Base-by-base conservation (phyloP, 2,113 vertebrate genomes). In the Eleginops maclovinus region DNA sequence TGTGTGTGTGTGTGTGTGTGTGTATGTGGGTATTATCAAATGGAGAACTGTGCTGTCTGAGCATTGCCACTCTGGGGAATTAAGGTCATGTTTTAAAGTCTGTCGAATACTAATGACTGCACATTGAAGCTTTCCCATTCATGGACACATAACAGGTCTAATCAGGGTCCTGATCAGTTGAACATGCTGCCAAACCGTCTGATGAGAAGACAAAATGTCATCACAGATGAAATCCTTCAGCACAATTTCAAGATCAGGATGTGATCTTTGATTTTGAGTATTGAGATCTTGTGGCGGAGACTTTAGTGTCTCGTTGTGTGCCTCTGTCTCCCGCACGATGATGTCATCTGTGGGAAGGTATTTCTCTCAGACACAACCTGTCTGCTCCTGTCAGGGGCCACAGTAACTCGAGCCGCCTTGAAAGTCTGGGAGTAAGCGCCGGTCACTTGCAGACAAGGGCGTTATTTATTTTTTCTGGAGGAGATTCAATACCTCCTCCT, bases 301-400 rank as follows among this genome's bases (percentile, higher is more conserved):
- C 26, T 14, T 51, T 67, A 67, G 84, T 73, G 55, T 56, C 67
- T 83, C 65, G 40, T 63, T 66, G 40, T 78, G 47, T 60, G 75
- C 68, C 78, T 85, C 40, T 24, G 68, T 86, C 82, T 81, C 67
- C 81, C 4, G 61, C 76, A 50, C 83, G 21, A 88, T 94, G 93
- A 95, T 93, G 93, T 94, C 93, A 94, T 93, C 80, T 72, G 88
- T 84, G 85, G 91, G 91, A 88, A 92, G 91, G 89, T 94, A 92
- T 94, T 93, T 90, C 90, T 91, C 88, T 89, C 91, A 94, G 91
- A 92, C 93, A 87, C 92, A 92, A 93, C 93, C 93, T 93, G 93
- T 92, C 92, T 92, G 87, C 91, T 94, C 88, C 91, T 90, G 91
- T 92, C 91, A 88, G 89, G 88, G 92, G 88, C 91, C 90, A 79